phyloP scores from a whole-genome alignment of 2,797 vertebrate species.

The Dendrocincla tyrannina region DNA sequence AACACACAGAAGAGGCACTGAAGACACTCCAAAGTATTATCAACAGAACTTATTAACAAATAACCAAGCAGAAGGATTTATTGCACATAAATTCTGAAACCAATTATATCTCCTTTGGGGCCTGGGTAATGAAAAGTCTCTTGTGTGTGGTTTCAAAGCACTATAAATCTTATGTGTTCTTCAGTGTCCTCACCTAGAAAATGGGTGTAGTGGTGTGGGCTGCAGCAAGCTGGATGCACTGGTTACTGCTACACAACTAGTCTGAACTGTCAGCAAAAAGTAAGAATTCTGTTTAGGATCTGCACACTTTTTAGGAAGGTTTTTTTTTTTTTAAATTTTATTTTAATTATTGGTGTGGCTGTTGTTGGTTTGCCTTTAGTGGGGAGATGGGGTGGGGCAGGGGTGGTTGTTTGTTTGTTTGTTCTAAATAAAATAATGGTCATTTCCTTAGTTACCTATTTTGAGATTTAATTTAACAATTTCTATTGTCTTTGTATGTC shows the following conservation, averaged over 20 bases:
- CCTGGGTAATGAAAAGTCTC: background rate
- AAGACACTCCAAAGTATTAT: background rate
- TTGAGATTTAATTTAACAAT: background rate
- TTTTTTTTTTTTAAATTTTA: background rate
- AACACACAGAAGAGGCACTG: background rate
- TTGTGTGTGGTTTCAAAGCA: background rate
- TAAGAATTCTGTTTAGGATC: background rate
- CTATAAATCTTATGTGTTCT: background rate
- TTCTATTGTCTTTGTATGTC: background rate
- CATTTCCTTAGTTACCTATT: background rate
- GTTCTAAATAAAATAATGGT: background rate
- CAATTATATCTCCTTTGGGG: background rate
- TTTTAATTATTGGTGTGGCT: background rate
- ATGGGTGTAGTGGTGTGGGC: background rate
- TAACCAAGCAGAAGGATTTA: conserved; percentile 26
- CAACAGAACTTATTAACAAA: background rate
- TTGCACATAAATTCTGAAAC: conserved; percentile 6
- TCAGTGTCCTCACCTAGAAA: background rate
- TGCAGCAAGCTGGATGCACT: background rate
- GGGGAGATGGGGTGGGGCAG: too few relatives aligned
- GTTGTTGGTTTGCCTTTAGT: background rate
- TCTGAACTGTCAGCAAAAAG: background rate
- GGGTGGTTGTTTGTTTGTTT: background rate
- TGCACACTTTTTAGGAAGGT: background rate
- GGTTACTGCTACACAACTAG: background rate